Base-by-base conservation (phyloP, 2,888 invertebrate species). In the Perizoma affinitatum region DNA sequence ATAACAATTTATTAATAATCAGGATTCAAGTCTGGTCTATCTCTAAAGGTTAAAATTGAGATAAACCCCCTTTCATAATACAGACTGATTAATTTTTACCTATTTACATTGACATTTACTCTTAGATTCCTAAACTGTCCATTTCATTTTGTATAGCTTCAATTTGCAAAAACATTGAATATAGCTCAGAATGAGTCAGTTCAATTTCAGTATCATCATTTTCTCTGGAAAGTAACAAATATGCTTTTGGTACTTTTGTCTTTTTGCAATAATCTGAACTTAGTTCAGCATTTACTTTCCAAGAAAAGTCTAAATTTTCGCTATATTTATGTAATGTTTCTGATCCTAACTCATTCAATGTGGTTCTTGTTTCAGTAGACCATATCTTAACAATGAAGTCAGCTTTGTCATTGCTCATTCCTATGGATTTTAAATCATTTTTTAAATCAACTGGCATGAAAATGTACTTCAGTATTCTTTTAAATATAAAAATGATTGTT, bases 111-210 rank as follows among this genome's bases (percentile, higher is more conserved):
- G 9, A 34, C 5, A 46, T 8, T 34, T 34, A 33, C 7, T 22
- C 34, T 36, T 35, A 10, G 48, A 4, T 41, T 33, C 42, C 76
- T 55, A 88, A 63, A 74, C 79, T 86, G 77, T 92, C 92, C 61
- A 92, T 74, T 75, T 91, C 90, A 83, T 82, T 88, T 73, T 92
- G 91, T 58, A 91, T 82, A 0, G 84, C 79, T 74, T 91, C 92
- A 76, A 90, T 82, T 71, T 91, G 89, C 9, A 90, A 72, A 73
- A 86, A 92, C 60, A 89, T 73, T 45, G 86, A 82, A 73, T 91
- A 82, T 6, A 91, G 72, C 68, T 91, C 90, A 11, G 84, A 67
- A 73, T 88, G 90, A n/a, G 85, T 84, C 11, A 89, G 63, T 80
- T 92, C 92, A 53, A 90, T 75, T 71, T 89, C 87, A 51, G 76